Conservation (phyloP, 2,888 invertebrate species). For the Herminia tarsipennalis region DNA sequence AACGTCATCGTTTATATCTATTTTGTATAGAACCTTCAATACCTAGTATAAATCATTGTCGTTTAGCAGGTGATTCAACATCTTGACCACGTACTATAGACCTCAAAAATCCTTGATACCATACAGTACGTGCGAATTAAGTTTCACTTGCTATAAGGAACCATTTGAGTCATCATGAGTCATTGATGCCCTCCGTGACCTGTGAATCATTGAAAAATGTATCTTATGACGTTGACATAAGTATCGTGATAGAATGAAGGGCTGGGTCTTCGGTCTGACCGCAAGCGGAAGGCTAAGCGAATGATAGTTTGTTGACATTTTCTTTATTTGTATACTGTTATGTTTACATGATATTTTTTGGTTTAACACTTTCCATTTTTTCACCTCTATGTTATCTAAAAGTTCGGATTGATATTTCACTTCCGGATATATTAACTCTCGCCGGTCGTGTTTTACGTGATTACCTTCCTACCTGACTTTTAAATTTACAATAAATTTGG, state of each 20-base stretch:
- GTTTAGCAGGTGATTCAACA: slow-evolving; percentile 42
- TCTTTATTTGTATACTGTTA: too few species aligned
- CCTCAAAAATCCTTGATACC: slow-evolving; percentile 27
- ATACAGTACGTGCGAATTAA: slow-evolving; percentile 17
- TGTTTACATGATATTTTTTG: too few species aligned
- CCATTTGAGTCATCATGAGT: slow-evolving; percentile 61
- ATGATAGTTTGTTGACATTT: slow-evolving; percentile 2
- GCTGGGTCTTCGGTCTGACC: slow-evolving; percentile 4
- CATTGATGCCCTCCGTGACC: slow-evolving; percentile 33
- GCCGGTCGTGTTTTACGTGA: too few species aligned
- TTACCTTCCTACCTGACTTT: too few species aligned
- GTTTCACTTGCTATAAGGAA: slow-evolving; percentile 46
- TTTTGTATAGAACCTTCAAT: slow-evolving; percentile 11
- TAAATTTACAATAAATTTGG: too few species aligned
- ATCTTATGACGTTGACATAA: slow-evolving; percentile 34
- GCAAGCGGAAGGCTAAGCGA: background rate
- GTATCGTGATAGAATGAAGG: slow-evolving; percentile 26
- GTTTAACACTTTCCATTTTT: too few species aligned
- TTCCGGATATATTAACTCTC: too few species aligned
- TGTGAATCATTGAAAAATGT: slow-evolving; percentile 47
- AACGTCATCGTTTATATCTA: slow-evolving; percentile 2
- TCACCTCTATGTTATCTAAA: too few species aligned
- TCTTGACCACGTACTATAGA: slow-evolving; percentile 40
- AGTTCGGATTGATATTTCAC: too few species aligned
- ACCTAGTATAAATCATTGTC: slow-evolving; percentile 18